Conservation (phyloP, 2,888 invertebrate species). For the Oxyscelio sp. region DNA sequence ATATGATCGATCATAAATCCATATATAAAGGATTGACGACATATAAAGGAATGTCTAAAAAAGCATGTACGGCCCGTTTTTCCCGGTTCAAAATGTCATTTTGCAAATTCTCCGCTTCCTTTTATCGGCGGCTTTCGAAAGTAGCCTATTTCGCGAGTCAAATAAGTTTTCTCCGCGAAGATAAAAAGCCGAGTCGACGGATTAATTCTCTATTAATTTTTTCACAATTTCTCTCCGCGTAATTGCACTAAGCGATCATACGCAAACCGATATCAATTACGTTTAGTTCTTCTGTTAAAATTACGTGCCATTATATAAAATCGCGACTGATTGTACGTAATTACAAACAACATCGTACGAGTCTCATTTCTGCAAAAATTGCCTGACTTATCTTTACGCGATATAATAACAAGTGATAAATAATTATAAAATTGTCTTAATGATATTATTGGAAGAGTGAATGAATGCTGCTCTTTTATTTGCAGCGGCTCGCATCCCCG, state of each 20-base stretch:
- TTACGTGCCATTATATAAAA: slow-evolving; percentile 47
- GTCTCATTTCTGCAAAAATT: slow-evolving; percentile 39
- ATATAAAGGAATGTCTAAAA: no score
- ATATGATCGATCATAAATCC: no score
- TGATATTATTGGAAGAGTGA: slow-evolving; percentile 56
- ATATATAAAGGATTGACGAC: no score
- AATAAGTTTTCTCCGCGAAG: no score
- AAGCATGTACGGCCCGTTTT: no score
- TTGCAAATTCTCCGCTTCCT: no score
- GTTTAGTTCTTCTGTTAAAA: slow-evolving; percentile 12
- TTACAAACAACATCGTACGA: slow-evolving; percentile 56
- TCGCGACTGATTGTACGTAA: slow-evolving; percentile 46
- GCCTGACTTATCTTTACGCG: slow-evolving; percentile 27
- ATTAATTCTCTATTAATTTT: no score
- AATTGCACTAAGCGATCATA: neutral
- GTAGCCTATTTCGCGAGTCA: no score
- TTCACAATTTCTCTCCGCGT: neutral
- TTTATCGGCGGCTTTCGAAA: no score
- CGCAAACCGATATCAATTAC: slow-evolving; percentile 23
- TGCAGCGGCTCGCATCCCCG: neutral
- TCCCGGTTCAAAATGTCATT: no score
- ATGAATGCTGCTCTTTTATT: slow-evolving; percentile 44
- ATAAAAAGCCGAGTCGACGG: no score
- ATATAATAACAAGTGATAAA: slow-evolving; percentile 63
- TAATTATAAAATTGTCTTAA: slow-evolving; percentile 64